Base-by-base conservation (phyloP, 2,797 vertebrate species). In the Macropus fuliginosus region DNA sequence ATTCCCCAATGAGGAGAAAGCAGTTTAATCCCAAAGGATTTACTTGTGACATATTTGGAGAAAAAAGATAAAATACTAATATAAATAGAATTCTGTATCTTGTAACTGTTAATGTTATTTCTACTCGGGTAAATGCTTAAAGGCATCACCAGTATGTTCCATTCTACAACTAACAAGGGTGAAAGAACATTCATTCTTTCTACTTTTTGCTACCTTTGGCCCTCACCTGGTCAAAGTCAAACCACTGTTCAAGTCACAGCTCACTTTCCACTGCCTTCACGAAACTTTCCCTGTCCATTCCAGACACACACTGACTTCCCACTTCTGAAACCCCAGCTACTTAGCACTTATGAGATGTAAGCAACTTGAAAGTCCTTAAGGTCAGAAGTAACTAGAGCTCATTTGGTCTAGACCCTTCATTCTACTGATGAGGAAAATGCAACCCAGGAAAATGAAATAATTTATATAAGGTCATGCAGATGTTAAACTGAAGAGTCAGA, bases 1-100 rank as follows among this genome's bases (percentile, higher is more conserved):
- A 96, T 96, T 97, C 94, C 81, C 93, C 97, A 95, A 93, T 81
- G 94, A 96, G 96, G 94, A 98, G 91, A 94, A 74, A 90, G 90
- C 46, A 54, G 93, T 93, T 91, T 94, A 94, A 97, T 94, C 95
- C 92, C 74, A 40, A 95, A 96, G 92, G 94, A 62, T 90, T 91
- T 34, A 55, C 91, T 91, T 55, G 93, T 50, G 96, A 94, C 28
- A 24, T 57, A 55, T 89, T 54, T 95, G 92, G 97, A 95, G 91
- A 91, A 54, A 66, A 92, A 91, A 55, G 93, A 93, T 3, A 27
- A 34, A 95, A 95, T 13, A 91, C 55, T 56, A 89, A 95, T 93
- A 91, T 66, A 95, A 96, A 94, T 21, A 97, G 93, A 93, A 74
- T 94, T 92, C 50, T 81, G 28, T 92, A 62, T 92, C 46, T 95